Conservation (phyloP, 2,888 invertebrate genomes). For the Frankliniella intonsa region DNA sequence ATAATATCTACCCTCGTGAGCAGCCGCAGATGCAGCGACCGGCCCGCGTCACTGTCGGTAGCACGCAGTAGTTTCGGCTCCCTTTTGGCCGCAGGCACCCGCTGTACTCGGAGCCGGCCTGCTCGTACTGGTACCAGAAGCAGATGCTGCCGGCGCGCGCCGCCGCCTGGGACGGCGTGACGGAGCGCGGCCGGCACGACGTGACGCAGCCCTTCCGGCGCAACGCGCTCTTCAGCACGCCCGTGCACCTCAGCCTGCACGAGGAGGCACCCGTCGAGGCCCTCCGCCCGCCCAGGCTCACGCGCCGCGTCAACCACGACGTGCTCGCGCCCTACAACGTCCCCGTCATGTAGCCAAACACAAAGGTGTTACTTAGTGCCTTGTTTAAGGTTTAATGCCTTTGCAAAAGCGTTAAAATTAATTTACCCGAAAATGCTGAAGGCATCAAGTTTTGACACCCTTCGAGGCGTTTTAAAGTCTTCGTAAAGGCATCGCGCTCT, state of each 20-base stretch:
- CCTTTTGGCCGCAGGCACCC: background rate
- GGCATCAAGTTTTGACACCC: too few relatives aligned
- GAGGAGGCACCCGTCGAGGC: background rate
- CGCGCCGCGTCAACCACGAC: background rate
- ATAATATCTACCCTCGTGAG: too few relatives aligned
- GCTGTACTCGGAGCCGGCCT: background rate
- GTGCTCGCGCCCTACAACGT: background rate
- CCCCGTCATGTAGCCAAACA: conserved; percentile 14
- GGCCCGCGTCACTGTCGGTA: too few relatives aligned
- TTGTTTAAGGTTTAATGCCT: too few relatives aligned
- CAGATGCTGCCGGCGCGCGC: conserved; percentile 7
- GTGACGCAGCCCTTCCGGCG: conserved; percentile 8
- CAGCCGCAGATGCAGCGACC: too few relatives aligned
- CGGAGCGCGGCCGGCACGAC: background rate
- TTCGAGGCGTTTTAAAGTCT: too few relatives aligned
- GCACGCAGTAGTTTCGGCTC: too few relatives aligned
- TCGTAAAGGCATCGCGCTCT: too few relatives aligned
- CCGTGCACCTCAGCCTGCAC: background rate
- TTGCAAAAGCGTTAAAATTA: too few relatives aligned
- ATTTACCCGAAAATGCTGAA: too few relatives aligned
- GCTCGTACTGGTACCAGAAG: conserved; percentile 16
- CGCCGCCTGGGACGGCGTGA: background rate
- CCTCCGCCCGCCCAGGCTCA: background rate
- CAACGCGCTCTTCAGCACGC: conserved; percentile 12
- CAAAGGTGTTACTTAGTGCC: background rate